phyloP scores from a whole-genome alignment of 2,797 vertebrate genomes.

The Pangasius krempfi region DNA sequence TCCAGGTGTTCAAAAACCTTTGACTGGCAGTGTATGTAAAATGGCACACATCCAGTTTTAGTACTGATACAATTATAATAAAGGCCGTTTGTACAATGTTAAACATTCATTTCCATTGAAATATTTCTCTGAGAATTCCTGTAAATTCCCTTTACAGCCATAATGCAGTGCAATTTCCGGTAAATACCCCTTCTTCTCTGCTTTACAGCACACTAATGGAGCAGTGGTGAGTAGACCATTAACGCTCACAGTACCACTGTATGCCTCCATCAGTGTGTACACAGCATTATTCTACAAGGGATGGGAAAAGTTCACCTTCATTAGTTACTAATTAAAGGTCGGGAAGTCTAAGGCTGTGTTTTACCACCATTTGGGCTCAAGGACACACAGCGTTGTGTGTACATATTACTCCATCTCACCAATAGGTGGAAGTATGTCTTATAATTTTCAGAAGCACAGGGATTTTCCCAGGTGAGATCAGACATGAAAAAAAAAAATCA shows the following conservation, averaged over 20 bases:
- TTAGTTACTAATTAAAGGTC: constrained; percentile 33
- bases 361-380: background rate
- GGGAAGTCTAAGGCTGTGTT: constrained; percentile 7
- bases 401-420: constrained; percentile 17
- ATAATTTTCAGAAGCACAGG: background rate
- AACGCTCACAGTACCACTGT: background rate
- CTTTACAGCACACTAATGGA: background rate
- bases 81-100: background rate
- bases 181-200: background rate
- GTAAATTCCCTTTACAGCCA: background rate
- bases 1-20: background rate
- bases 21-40: background rate
- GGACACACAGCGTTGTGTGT: background rate
- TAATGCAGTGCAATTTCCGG: constrained; percentile 1
- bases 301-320: background rate
- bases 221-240: background rate
- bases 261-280: background rate
- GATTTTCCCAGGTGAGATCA: constrained; percentile 22
- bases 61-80: background rate
- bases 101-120: background rate
- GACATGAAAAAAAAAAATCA: no score
- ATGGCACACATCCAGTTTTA: background rate
- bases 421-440: constrained; percentile 15
- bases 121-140: background rate
- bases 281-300: background rate